Evolutionary conservation across 2,888 invertebrate species (phyloP).

Genomic region (Coleophora deauratella): DNA sequence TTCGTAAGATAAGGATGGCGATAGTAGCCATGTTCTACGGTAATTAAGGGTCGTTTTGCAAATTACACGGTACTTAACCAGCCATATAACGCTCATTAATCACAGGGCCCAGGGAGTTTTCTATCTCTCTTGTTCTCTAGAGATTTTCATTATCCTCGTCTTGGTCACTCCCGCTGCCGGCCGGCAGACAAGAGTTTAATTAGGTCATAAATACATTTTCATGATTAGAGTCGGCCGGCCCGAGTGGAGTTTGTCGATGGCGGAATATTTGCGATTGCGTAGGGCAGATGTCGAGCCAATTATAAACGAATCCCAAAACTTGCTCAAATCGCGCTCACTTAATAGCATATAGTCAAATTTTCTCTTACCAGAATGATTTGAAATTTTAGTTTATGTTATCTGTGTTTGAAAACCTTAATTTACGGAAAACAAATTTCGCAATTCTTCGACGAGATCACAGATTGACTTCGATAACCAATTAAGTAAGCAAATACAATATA

Average conservation of each 20-base stretch:
- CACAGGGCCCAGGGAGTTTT: constrained; percentile 52
- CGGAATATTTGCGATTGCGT: constrained; percentile 25
- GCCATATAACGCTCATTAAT: constrained; percentile 80
- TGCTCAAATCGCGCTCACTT: not conserved
- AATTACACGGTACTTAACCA: constrained; percentile 85
- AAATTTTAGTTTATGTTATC: no score
- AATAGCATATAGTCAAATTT: not conserved
- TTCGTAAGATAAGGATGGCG: constrained; percentile 46
- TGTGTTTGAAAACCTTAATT: not conserved
- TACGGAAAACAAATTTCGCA: no score
- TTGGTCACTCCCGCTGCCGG: constrained; percentile 33
- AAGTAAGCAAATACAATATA: no score
- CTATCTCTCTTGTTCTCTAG: constrained; percentile 37
- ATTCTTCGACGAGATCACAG: no score
- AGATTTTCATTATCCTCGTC: constrained; percentile 23
- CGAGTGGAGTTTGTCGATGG: constrained; percentile 31
- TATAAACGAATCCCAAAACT: constrained; percentile 31
- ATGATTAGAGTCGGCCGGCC: constrained; percentile 57
- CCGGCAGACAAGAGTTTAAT: constrained; percentile 66
- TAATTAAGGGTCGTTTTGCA: constrained; percentile 83
- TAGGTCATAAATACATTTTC: constrained; percentile 74
- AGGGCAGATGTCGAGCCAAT: constrained; percentile 46
- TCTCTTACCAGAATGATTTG: not conserved
- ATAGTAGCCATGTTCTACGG: constrained; percentile 67
- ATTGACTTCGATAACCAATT: no score